These are phyloP conservation scores for Hoplias malabaricus DNA, from an alignment of 2,113 vertebrate genomes.

Conservation along the genomic window DNA sequence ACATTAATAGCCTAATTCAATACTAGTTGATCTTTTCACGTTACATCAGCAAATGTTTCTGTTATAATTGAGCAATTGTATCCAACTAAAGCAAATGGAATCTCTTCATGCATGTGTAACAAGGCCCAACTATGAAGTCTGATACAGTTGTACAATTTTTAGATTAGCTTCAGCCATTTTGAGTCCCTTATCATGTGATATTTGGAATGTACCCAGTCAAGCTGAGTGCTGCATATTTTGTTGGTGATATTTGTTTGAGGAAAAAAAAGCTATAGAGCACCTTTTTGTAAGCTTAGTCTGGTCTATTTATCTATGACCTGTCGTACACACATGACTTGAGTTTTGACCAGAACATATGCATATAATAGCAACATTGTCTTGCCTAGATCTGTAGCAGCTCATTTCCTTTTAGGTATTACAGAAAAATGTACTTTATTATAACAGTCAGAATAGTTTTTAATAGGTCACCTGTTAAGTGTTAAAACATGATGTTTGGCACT, in stretches of 20 bases:
- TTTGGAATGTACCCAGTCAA: background rate
- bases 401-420: background rate
- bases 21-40: background rate
- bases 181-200: background rate
- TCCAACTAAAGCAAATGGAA: background rate
- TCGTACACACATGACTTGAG: no score
- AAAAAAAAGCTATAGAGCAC: no score
- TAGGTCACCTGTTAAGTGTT: background rate
- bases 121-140: background rate
- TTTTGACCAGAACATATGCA: no score
- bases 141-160: background rate
- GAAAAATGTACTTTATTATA: background rate
- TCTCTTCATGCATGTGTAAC: background rate
- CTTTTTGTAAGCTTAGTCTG: no score
- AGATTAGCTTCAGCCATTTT: background rate
- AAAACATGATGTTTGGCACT: background rate
- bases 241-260: no score
- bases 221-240: background rate
- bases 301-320: no score
- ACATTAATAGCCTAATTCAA: background rate
- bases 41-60: background rate
- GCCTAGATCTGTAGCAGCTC: background rate
- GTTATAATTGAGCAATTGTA: background rate
- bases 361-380: no score
- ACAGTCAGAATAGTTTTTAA: background rate